Percentiles rank a stretch among this genome's conserved stretches.
These are phyloP conservation scores for Tetraodon nigroviridis DNA, from an alignment of 2,113 vertebrate species.

Conservation along the genomic window DNA sequence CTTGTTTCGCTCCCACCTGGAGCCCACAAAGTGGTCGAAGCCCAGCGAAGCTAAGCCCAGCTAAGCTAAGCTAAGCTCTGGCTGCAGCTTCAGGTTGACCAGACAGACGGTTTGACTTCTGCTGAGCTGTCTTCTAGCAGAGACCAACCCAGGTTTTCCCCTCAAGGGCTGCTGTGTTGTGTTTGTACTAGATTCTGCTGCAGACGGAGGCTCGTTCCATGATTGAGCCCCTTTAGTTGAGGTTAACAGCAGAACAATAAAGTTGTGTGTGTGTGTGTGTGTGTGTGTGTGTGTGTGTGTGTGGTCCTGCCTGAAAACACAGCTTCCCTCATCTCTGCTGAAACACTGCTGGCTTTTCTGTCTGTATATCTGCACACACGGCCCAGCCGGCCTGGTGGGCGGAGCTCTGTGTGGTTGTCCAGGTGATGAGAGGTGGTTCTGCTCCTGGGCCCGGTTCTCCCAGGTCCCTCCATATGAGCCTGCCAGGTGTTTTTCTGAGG, in stretches of 20 bases:
- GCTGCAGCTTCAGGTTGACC: too few relatives aligned
- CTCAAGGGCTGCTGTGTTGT: background rate
- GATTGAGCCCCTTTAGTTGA: background rate
- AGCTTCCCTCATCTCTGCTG: background rate
- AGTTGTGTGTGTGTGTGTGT: too few relatives aligned
- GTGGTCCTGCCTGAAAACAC: background rate
- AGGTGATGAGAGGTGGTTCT: constrained; percentile 48
- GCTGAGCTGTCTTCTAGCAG: too few relatives aligned
- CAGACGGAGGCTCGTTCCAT: background rate
- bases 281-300: too few relatives aligned
- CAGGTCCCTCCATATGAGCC: constrained; percentile 34
- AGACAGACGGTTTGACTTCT: background rate
- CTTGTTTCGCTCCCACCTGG: too few relatives aligned
- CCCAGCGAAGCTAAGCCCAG: too few relatives aligned
- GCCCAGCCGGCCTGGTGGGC: background rate
- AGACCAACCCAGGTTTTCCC: too few relatives aligned
- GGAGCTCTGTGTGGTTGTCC: constrained; percentile 25
- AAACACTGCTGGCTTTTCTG: constrained; percentile 20
- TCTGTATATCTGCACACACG: background rate
- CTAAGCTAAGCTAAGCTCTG: too few relatives aligned
- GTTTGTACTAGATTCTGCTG: too few relatives aligned
- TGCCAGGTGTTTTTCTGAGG: constrained; percentile 40
- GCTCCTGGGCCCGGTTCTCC: constrained; percentile 39
- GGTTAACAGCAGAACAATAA: background rate
- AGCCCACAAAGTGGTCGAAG: too few relatives aligned